Base-by-base conservation (phyloP, 2,888 invertebrate species). In the Drosophila prostipennis region DNA sequence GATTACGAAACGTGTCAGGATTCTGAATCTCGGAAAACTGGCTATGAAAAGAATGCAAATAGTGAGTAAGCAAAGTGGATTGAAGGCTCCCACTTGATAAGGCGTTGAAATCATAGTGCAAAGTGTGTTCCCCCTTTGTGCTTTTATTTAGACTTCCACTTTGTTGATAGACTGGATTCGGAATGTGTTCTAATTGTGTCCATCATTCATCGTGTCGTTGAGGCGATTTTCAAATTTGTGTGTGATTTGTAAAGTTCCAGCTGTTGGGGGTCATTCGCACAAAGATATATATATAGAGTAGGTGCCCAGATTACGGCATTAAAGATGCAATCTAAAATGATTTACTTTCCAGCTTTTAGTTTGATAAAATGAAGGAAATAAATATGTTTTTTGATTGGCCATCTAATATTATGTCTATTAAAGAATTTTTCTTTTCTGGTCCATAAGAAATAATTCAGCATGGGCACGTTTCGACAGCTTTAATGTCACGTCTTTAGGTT, bases 1-100 rank as follows among this genome's bases (percentile, higher is more conserved):
- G 79, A 82, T 86, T 80, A 86, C 83, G 86, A 83, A 77, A 86
- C 76, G 34, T 40, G 23, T 53, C 60, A 72, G 63, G 63, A 64
- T 37, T 43, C 37, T 13, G 40, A 67, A 40, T 61, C 23, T 65
- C 34, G 34, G 11, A 55, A 19, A 51, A 56, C 13, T 40, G 36
- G 3, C 23, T n/a, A 53, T 14, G 32, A 37, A 3, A 43, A 2
- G 42, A 34, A 54, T 52, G 42, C 16, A 39, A 42, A 53, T 26
- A 34, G 52, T 56, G 46, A 68, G 82, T 77, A 56, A 79, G 76
- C 75, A 67, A 37, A 29, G 23, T 32, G 8, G 5, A 26, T 43
- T 48, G 16, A 5, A 26, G 19, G 19, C 51, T 29, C 51, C 37
- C 36, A 29, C 13, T 46, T 39, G 68, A 68, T 58, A 60, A 46